Base-by-base conservation (phyloP, 2,888 invertebrate species). In the Elegia similella region DNA sequence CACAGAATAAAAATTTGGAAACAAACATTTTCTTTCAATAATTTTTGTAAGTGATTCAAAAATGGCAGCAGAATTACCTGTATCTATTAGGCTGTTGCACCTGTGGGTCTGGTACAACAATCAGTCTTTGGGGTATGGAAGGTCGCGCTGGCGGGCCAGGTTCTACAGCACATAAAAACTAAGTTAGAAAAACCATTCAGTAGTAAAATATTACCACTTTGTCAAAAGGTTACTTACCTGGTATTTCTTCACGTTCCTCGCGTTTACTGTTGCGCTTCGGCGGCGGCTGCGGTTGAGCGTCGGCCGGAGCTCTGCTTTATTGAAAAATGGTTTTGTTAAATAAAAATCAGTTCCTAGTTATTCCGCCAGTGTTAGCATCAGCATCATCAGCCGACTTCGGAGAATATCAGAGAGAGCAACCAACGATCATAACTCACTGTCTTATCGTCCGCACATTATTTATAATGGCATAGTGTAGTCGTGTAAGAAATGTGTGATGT, bases 81-180 rank as follows among this genome's bases (percentile, higher is more conserved):
- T 92, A 94, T 93, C 93, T 92, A 87, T 93, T 92, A 70, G 93
- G 91, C 78, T 95, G 95, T 65, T 95, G 95, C 66, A 94, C 94
- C 78, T 95, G 96, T 68, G 97, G 96, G 87, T 98, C 98, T 74
- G 97, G 97, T 80, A 97, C 97, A 80, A 97, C 96, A 77, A 97
- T 97, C 82, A 97, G 94, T 92, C 97, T 95, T 88, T 97, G 97
- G 75, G 97, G 97, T 86, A 97, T 95, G 66, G 97, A 95, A 61
- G 97, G 97, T 80, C 97, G 92, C 62, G 97, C 95, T 48, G 97
- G 97, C 65, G 97, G 97, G 65, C 96, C 97, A 30, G 97, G 97
- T 80, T 97, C 97, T 82, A 95, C 57, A 65, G 62, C 58, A 62
- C 58, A 67, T 68, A 73, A 62, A 76, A 72, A 75, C 66, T 61